A percentile compares a stretch with the other conserved stretches of the same genome.
These are phyloP conservation scores for Camelus dromedarius DNA, from an alignment of 2,113 vertebrate species.

Conservation along the genomic window DNA sequence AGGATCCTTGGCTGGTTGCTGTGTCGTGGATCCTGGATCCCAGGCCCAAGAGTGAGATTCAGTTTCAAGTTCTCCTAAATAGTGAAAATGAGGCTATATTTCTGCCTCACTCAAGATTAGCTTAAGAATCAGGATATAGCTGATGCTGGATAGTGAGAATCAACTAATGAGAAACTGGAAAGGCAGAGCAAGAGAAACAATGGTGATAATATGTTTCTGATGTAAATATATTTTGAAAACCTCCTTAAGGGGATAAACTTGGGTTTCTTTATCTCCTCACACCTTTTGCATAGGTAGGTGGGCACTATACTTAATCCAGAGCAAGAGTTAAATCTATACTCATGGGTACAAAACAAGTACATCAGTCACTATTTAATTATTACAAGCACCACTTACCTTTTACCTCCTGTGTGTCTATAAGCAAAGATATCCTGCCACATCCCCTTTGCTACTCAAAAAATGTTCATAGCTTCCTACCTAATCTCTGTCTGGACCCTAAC, in stretches of 20 bases:
- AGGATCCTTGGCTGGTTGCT: not conserved
- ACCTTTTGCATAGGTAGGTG: not conserved
- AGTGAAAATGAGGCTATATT: not conserved
- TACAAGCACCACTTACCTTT: not conserved
- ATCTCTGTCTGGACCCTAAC: not conserved
- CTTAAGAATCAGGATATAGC: not conserved
- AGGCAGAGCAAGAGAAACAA: constrained; percentile 4
- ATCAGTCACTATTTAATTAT: not conserved
- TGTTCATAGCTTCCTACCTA: not conserved
- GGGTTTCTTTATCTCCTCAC: not conserved
- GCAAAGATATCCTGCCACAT: constrained; percentile 1
- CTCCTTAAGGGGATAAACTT: not conserved
- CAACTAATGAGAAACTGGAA: not conserved
- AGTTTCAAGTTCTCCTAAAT: not conserved
- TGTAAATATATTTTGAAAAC: not conserved
- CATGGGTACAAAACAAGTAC: not conserved
- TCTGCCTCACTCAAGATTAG: not conserved
- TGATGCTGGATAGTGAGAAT: not conserved
- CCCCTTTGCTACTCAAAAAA: constrained; percentile 1
- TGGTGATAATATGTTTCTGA: not conserved
- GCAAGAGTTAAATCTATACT: not conserved
- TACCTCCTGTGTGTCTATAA: not conserved
- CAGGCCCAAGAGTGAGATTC: not conserved
- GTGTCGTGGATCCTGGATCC: not conserved
- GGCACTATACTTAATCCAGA: not conserved